Percentiles rank a stretch among this genome's conserved stretches.
Evolutionary conservation across 2,113 vertebrate genomes (phyloP).

Genomic region (Oenanthe oenanthe): DNA sequence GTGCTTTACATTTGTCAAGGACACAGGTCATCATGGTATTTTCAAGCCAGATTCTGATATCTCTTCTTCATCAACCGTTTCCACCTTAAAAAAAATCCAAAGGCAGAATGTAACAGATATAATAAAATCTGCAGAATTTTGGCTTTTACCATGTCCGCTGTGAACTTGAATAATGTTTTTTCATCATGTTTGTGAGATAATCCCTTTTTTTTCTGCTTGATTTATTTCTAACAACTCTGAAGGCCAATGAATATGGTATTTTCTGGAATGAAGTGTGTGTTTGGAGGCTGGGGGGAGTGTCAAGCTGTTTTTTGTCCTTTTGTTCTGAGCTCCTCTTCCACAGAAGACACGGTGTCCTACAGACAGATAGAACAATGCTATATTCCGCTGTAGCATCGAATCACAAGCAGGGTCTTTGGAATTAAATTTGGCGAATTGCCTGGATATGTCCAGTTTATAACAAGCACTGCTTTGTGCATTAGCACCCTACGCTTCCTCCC

Average conservation of each 20-base stretch:
- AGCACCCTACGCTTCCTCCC: slow-evolving; percentile 61
- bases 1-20: not conserved
- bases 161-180: slow-evolving; percentile 9
- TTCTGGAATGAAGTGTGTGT: slow-evolving; percentile 55
- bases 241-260: slow-evolving; percentile 54
- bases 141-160: not conserved
- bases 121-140: not conserved
- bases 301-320: slow-evolving; percentile 61
- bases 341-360: slow-evolving; percentile 76
- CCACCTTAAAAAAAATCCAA: not conserved
- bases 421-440: slow-evolving; percentile 86
- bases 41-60: not conserved
- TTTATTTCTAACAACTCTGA: slow-evolving; percentile 63
- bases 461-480: slow-evolving; percentile 88
- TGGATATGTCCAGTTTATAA: slow-evolving; percentile 86
- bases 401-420: slow-evolving; percentile 78
- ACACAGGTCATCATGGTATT: not conserved
- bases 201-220: not conserved
- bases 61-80: not conserved
- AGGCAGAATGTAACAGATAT: not conserved
- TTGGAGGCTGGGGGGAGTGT: slow-evolving; percentile 45
- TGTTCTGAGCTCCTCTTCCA: slow-evolving; percentile 57
- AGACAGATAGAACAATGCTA: slow-evolving; percentile 75
- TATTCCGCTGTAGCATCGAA: slow-evolving; percentile 75
- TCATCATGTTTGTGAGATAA: slow-evolving; percentile 24